Evolutionary conservation across 2,113 vertebrate genomes (phyloP), one percentile per base, ranked within the genome.

Genomic region (Colius striatus): DNA sequence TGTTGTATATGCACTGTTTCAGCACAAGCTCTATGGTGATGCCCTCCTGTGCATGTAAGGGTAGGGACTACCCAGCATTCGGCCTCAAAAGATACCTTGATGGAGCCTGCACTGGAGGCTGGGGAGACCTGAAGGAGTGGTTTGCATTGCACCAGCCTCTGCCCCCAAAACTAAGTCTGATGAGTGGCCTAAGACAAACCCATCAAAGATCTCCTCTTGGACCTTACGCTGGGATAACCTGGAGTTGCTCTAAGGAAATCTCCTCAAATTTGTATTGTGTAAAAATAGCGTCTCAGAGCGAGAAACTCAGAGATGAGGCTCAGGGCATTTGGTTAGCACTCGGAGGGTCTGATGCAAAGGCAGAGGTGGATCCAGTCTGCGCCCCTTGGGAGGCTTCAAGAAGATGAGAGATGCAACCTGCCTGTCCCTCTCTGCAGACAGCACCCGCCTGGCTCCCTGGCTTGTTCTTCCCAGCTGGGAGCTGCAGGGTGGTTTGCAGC

Each of bases 381-480:
- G 73, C 27, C 43, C 45, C 30, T n/a, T 47, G n/a, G 45, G n/a
- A 87, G 30, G 45, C 26, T 90, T 75, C 77, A 81, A 51, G 50
- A 66, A 45, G 34, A 38, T 29, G 19, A 51, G 19, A 83, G 53
- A 27, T 27, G 25, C 36, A 34, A 32, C 22, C 17, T 0, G 3
- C 43, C 54, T 30, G 48, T 47, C 65, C 25, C 13, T 81, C 50
- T 62, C 65, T 23, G 4, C 15, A 71, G 48, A 22, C n/a, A 70
- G 65, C 55, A 74, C 32, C 25, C 4, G 0, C 21, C 11, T 45
- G 1, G 0, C 32, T 84, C 19, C 58, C 41, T 5, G 0, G 1
- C 1, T 0, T 18, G 13, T 38, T n/a, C 51, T 58, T 22, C 62
- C 54, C 6, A 0, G n/a, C 65, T 32, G 45, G 62, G 60, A 89